Evolutionary conservation across 2,797 vertebrate genomes (phyloP), one percentile per base, ranked within the genome.

Genomic region (Phoebastria nigripes): DNA sequence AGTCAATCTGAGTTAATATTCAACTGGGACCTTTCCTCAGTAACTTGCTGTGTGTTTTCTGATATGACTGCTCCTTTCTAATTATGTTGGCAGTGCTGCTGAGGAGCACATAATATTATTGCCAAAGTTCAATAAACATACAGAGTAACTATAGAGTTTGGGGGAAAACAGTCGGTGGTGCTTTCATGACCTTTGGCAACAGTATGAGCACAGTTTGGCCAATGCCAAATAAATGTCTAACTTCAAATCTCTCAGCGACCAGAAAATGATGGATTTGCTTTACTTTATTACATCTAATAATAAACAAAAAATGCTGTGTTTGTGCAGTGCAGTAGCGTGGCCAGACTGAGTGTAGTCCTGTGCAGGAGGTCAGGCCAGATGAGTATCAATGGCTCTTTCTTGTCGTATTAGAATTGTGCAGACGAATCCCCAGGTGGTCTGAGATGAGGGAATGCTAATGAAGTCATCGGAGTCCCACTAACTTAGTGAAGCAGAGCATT

Each of bases 1-100:
- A 96, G 82, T 93, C 89, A 86, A 79, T 72, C 61, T 28, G 63
- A 95, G 97, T 97, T 97, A 97, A 97, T 96, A 65, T 94, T 96
- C 92, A 96, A 94, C 92, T 18, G 37, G 54, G 82, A 89, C 61
- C 65, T 92, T 95, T 92, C 92, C 82, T 91, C 89, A 82, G 76
- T 87, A 89, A 92, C 62, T 82, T 79, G 42, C 63, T 89, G 70
- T 78, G 51, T 95, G 79, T 86, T 95, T 96, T 94, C 55, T 92
- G 90, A 95, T 91, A 84, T 15, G 77, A 79, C 41, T 90, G 78
- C 88, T 97, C 29, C 74, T 93, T 90, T 82, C 84, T 89, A 76
- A 87, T 87, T 86, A 44, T 77, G 90, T 66, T 91, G 93, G 84
- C 94, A 96, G 89, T 72, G 91, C 92, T 94, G 92, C 87, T 51